Evolutionary conservation across 1,140 invertebrate species (phyloP), one percentile per base, ranked within the genome.

Genomic region (Lepidurus packardi): DNA sequence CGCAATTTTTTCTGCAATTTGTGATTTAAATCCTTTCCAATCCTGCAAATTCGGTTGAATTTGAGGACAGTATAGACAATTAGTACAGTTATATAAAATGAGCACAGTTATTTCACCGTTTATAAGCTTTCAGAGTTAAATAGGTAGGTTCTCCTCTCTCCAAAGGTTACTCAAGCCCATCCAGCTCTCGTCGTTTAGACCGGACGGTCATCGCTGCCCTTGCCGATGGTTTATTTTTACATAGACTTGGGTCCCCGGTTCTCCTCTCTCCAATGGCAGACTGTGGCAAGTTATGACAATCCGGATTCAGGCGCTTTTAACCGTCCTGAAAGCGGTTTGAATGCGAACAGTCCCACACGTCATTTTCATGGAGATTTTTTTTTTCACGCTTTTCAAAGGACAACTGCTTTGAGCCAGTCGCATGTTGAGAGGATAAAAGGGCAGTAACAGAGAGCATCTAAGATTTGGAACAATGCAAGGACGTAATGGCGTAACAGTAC

Each of bases 251-350:
- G 16, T 21, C 53, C 21, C 53, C 16, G 9, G 16, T 65, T 21
- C 53, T 13, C 21, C 53, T 65, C 53, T 65, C 21, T 65, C 53
- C 53, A 65, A 65, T 21, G 53, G 53, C 53, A 65, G n/a, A 13
- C 53, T 65, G 34, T 34, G 53, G 53, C 53, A 47, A 16, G 10
- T 47, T 65, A 11, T 21, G 53, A 65, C 53, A n/a, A 65, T 65
- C 53, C 53, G 53, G 53, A 65, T 65, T 65, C 53, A 65, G 53
- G 53, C 53, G 53, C 53, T 65, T 65, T 13, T 65, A 65, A 65
- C 53, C 53, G 53, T 65, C 53, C 21, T 65, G 10, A 65, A 65
- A 65, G 53, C 53, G 53, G 53, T 65, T 65, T 65, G 0, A n/a
- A 65, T 16, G 21, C 16, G 53, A 21, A 8, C 53, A 65, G 53